These are phyloP conservation scores for Junonia oenone DNA, from an alignment of 2,888 invertebrate species.

Conservation along the genomic window DNA sequence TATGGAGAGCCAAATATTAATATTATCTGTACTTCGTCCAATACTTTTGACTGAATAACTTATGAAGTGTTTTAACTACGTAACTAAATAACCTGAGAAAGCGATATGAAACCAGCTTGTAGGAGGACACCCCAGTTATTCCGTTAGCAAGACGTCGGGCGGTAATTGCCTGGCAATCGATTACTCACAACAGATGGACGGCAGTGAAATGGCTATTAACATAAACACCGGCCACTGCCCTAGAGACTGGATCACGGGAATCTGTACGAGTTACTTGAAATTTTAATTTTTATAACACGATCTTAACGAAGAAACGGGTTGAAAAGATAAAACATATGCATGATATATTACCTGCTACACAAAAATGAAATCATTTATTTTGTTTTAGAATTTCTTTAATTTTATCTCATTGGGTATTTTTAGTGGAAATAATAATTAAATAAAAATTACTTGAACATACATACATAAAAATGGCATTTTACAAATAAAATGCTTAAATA, in stretches of 20 bases:
- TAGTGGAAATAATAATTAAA: too few relatives aligned
- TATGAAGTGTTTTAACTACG: too few relatives aligned
- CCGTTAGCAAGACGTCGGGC: conserved; percentile 25
- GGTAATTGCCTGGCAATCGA: conserved; percentile 47
- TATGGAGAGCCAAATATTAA: too few relatives aligned
- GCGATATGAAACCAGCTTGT: conserved; percentile 3
- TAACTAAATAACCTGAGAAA: not conserved
- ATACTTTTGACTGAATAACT: too few relatives aligned
- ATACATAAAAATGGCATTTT: too few relatives aligned
- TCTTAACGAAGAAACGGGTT: not conserved
- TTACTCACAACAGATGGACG: conserved; percentile 38
- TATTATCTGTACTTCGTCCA: too few relatives aligned
- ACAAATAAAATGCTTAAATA: too few relatives aligned
- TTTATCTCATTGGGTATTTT: too few relatives aligned
- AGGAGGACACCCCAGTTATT: conserved; percentile 14
- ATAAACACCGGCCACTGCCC: conserved; percentile 41
- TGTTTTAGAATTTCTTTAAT: too few relatives aligned
- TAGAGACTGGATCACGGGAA: conserved; percentile 7
- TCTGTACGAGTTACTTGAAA: not conserved
- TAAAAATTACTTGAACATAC: too few relatives aligned
- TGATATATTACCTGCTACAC: not conserved
- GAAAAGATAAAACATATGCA: not conserved
- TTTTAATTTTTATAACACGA: conserved; percentile 3
- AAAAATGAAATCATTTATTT: too few relatives aligned
- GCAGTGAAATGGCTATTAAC: conserved; percentile 49